Base-by-base conservation (phyloP, 2,797 vertebrate genomes). In the Acanthis flammea region DNA sequence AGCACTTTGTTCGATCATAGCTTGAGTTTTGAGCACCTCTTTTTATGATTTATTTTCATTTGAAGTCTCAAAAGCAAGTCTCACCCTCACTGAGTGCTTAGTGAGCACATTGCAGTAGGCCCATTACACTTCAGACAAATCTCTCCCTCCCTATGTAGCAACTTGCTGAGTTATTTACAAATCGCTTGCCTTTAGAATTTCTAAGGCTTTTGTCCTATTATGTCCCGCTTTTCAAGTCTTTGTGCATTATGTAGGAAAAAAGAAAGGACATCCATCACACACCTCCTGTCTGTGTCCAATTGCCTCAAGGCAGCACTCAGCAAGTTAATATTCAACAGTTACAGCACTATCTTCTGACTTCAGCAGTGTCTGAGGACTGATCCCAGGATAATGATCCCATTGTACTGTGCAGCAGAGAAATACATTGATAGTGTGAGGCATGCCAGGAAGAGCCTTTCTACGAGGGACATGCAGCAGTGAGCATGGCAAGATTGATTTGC, bases 111-210 rank as follows among this genome's bases (percentile, higher is more conserved):
- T 74, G 53, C 50, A 79, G 41, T 25, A 84, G 74, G 41, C n/a
- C 51, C 42, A 73, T 86, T 93, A 66, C 24, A 53, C 55, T 63
- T 76, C 67, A 95, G 74, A 86, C 28, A 86, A 61, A 78, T 73
- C 80, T 79, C 89, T 89, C n/a, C 39, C 73, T 86, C 48, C 33
- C 39, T 27, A 6, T 1, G 2, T 48, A 55, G 39, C 47, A 78
- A 47, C 45, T 88, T 61, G 44, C 58, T 90, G 74, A 84, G 95
- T 86, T 88, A 86, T 94, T 94, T 84, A 81, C 88, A 90, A 60
- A 88, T 61, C 79, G 30, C 60, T 93, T 67, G 37, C 55, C 66
- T 87, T 67, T 51, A 53, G 41, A 92, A 88, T 93, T 92, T 79
- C 66, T 84, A n/a, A 57, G 73, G 37, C 33, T 78, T 71, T 93